Evolutionary conservation across 2,113 vertebrate genomes (phyloP), one percentile per base, ranked within the genome.

Genomic region (Orycteropus afer): DNA sequence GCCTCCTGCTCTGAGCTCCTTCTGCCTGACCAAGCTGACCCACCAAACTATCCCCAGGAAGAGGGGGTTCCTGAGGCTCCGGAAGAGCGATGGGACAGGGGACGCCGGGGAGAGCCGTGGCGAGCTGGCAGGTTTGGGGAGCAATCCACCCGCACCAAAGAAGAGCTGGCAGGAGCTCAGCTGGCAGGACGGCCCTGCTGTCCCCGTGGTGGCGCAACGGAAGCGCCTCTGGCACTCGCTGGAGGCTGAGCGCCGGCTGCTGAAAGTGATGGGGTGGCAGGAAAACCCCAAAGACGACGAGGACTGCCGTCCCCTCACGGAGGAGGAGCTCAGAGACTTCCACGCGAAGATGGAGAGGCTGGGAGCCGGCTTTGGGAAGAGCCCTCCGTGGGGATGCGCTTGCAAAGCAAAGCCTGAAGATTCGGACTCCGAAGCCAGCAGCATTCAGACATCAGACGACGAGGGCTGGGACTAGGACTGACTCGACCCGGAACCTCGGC

Each of bases 251-350:
- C 99, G 99, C 98, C 98, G 99, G 98, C 98, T 99, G 98, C 97
- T 99, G 98, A 99, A 99, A 98, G 99, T 99, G 96, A 99, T 99
- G 99, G 99, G 99, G 96, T 99, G 99, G 99, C 99, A 99, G 98
- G 99, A 99, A 94, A 98, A 99, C 96, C 99, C 99, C 94, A 99
- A 99, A 97, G 99, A 99, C 18, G 99, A 99, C 90, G 99, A 99
- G 97, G 99, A 99, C 98, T 99, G 99, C 98, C 98, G 99, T 98
- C 99, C 99, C 93, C 98, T 99, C 96, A 99, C 99, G 0, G 99
- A 99, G 96, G 99, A 99, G 63, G 99, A 99, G 97, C 98, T 99
- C 97, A 99, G 97, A 98, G 99, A 99, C 98, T 99, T 99, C 98
- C 99, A 99, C 97, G 98, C 98, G 97, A 99, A 99, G 98, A 99